Evolutionary conservation across 2,113 vertebrate genomes (phyloP), one percentile per base, ranked within the genome.

Genomic region (Procavia capensis): DNA sequence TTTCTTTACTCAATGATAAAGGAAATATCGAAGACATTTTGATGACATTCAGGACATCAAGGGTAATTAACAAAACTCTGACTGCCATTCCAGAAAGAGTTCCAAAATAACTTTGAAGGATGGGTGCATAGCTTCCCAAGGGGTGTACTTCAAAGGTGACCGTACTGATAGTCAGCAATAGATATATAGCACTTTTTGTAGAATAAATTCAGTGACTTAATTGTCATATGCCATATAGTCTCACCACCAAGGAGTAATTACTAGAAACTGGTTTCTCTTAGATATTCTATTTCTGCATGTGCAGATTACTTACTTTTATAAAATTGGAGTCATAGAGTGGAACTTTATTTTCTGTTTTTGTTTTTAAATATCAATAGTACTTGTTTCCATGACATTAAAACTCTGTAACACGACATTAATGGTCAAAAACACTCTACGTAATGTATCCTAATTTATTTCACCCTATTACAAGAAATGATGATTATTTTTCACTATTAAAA

Each of bases 401-500:
- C 50, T 83, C 14, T 64, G 68, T 96, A 91, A 86, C 47, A 27
- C 94, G 50, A 91, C 22, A 76, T 61, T 84, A 94, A 19, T 75
- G 17, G 43, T 90, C 36, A 83, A 78, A 88, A 91, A 91, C 22
- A 57, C 27, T 59, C 83, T 57, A 41, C 68, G 36, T 2, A 86
- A 91, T 39, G 14, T 76, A 83, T 5, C 13, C 20, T 93, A 91
- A 94, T 61, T 86, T 93, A 79, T 80, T 88, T 93, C 93, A 91
- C 39, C 82, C 87, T 75, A 61, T 41, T 93, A 57, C 83, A 70
- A 89, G 54, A 95, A 94, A 94, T 70, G 31, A 63, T 54, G 27
- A 31, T 24, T 87, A 91, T 88, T 91, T 91, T 93, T 93, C 41
- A 93, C 13, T 86, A 45, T 84, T 93, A 80, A 88, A 96, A 96